Evolutionary conservation across 2,113 vertebrate species (phyloP).

Genomic region (Chamaea fasciata): DNA sequence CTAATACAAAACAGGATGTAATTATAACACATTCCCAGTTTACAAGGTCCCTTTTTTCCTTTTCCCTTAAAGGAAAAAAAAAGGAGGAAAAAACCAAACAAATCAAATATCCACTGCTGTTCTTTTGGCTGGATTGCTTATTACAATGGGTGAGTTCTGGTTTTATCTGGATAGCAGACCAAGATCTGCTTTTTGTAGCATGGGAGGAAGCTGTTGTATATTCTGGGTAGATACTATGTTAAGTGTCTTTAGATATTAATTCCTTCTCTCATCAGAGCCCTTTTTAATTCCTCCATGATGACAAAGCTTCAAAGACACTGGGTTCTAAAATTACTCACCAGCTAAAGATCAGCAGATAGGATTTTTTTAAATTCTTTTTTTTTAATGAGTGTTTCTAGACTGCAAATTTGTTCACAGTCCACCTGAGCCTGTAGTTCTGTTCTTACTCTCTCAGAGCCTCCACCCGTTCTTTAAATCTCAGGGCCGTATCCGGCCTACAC

Average conservation of each 20-base stretch:
- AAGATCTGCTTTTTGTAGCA: neutral
- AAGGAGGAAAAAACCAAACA: accelerated
- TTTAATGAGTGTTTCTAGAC: neutral
- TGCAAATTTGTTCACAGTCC: neutral
- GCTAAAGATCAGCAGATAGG: neutral
- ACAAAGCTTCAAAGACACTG: neutral
- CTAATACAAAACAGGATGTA: neutral
- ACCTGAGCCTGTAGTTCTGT: neutral
- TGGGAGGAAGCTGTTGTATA: neutral
- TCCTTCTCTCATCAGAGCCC: neutral
- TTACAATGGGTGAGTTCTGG: neutral
- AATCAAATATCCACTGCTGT: neutral
- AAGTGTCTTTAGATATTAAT: neutral
- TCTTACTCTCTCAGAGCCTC: neutral
- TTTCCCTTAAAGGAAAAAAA: too few species aligned
- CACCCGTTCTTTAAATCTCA: neutral
- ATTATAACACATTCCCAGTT: neutral
- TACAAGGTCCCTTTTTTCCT: too few species aligned
- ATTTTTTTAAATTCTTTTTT: neutral
- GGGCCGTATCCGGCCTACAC: neutral
- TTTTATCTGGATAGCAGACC: neutral
- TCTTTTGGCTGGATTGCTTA: neutral
- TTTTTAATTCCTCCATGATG: neutral
- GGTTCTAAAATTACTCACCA: neutral
- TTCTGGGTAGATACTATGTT: neutral